Base-by-base conservation (phyloP, 2,888 invertebrate species). In the Drosophila rubida region DNA sequence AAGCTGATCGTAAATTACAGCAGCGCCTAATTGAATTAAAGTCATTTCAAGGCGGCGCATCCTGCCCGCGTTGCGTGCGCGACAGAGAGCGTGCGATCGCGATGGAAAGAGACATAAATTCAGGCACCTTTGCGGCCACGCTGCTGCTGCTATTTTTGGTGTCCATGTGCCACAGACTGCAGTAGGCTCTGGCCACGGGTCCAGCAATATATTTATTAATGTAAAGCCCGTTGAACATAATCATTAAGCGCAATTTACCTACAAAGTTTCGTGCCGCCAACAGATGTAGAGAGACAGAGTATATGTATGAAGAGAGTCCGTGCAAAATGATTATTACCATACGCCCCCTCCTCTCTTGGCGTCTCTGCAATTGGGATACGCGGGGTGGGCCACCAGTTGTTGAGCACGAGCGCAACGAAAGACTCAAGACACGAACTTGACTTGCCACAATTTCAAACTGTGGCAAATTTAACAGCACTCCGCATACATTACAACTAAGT, bases 171-270 rank as follows among this genome's bases (percentile, higher is more conserved):
- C 55, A 44, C 11, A 27, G 46, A 11, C 16, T 14, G 8, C 51
- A 19, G 53, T 25, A 35, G 27, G 48, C 50, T 42, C 22, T 14
- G 16, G 16, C 57, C 25, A 19, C 59, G 51, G 55, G 50, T 42
- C 50, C 30, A 49, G 49, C 63, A 67, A 70, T 71, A 78, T 76
- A 73, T 85, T 73, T 82, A 82, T 73, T 82, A 82, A 85, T 82
- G 80, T 83, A 75, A 75, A 80, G 80, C 59, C 72, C 69, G 79
- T 76, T 84, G 88, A 84, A 84, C 87, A 84, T 76, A 84, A 88
- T 84, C 84, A 84, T 84, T 88, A 84, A 88, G 88, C 79, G 88
- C 81, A 88, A 87, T 83, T 83, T 83, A 83, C 88, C 85, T 78
- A 88, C 87, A 84, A 84, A 88, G 87, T 87, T 78, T 67, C 67